Evolutionary conservation across 37 sponge, comb jelly and placozoan species (phyloP).

Genomic region (Halichondria panicea): DNA sequence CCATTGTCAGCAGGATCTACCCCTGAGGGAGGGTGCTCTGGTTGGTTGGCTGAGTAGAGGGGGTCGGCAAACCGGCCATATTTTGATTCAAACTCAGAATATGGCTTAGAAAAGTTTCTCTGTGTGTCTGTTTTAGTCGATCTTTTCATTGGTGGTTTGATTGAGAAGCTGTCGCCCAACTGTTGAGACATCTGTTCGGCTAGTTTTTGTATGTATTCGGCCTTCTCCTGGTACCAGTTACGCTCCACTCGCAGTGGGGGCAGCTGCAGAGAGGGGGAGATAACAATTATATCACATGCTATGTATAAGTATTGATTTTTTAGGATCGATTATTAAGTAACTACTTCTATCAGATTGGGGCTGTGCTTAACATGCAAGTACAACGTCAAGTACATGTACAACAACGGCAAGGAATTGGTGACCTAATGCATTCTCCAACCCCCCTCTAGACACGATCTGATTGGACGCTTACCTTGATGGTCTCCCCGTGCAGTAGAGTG

Average conservation of each 20-base stretch:
- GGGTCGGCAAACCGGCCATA: conserved; percentile 52
- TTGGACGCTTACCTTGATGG: conserved; percentile 49
- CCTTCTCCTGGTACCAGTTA: conserved; percentile 49
- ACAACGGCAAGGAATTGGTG: no score
- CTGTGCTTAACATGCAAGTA: no score
- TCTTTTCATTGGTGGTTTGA: no score
- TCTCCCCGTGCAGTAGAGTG: conserved; percentile 61
- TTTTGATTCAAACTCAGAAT: conserved; percentile 48
- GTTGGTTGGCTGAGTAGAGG: conserved; percentile 50
- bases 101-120: conserved; percentile 14
- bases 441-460: background rate
- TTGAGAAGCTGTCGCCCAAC: background rate
- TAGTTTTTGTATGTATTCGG: conserved; percentile 4
- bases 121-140: no score
- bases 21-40: conserved; percentile 30
- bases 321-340: no score
- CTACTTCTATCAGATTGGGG: no score
- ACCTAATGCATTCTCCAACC: background rate
- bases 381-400: no score
- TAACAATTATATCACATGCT: no score
- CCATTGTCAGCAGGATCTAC: conserved; percentile 24
- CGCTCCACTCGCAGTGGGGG: conserved; percentile 53
- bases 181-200: conserved; percentile 23
- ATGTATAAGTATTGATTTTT: no score
- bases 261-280: no score